phyloP scores from a whole-genome alignment of 2,797 vertebrate genomes.

The Neosalanx taihuensis region DNA sequence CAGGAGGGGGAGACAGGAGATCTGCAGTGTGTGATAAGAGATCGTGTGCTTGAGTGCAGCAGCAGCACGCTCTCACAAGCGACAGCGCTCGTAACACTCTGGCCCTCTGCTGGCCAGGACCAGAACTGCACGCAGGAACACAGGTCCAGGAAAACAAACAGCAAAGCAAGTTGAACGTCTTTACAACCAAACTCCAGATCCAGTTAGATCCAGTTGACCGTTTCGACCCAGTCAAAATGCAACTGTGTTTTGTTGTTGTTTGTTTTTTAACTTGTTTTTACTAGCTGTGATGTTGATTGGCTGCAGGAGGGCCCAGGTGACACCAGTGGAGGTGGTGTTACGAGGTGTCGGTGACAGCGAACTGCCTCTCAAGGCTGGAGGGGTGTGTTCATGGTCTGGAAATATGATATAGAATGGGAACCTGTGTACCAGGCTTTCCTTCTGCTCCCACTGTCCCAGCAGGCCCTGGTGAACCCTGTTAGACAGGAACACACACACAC shows the following conservation, averaged over 20 bases:
- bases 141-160: too few species aligned
- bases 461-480: slow-evolving; percentile 77
- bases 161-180: neutral
- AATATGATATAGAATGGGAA: slow-evolving; percentile 88
- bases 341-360: neutral
- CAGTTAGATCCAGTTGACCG: too few species aligned
- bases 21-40: too few species aligned
- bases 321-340: neutral
- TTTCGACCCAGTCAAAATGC: too few species aligned
- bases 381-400: slow-evolving; percentile 63
- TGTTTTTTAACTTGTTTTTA: too few species aligned
- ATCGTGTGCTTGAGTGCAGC: too few species aligned
- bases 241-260: too few species aligned
- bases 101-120: slow-evolving; percentile 45
- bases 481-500: slow-evolving; percentile 29
- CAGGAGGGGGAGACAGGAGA: too few species aligned
- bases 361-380: neutral
- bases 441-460: slow-evolving; percentile 80
- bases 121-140: neutral
- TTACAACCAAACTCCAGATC: neutral
- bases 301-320: neutral
- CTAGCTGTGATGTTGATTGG: too few species aligned
- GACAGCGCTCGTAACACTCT: slow-evolving; percentile 21
- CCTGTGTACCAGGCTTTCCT: slow-evolving; percentile 99
- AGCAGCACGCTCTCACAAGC: neutral